Conservation (phyloP, 2,888 invertebrate genomes). For the Pyrrhosoma nymphula region DNA sequence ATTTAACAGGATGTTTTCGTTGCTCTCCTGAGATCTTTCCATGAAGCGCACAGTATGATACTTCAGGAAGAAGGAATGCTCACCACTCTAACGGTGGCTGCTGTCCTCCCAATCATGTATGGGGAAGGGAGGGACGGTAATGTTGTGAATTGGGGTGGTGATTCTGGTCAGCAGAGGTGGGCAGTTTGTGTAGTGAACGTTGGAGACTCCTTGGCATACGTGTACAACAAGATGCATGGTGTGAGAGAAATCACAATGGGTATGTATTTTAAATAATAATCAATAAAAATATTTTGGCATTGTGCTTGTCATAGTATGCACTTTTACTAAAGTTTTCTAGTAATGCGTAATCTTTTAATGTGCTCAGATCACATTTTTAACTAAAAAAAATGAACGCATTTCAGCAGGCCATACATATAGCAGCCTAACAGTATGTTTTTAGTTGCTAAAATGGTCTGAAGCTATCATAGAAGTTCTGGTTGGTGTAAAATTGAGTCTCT, state of each 20-base stretch:
- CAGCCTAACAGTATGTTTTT: too few species aligned
- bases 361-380: too few species aligned
- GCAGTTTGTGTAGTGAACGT: slow-evolving; percentile 93
- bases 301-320: neutral
- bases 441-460: too few species aligned
- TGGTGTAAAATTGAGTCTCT: too few species aligned
- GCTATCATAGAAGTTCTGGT: too few species aligned
- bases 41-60: slow-evolving; percentile 91
- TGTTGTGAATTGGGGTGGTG: slow-evolving; percentile 79
- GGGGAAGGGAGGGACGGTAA: slow-evolving; percentile 78
- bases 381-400: too few species aligned
- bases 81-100: slow-evolving; percentile 90
- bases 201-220: slow-evolving; percentile 93
- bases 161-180: slow-evolving; percentile 78
- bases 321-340: too few species aligned
- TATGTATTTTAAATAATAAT: slow-evolving; percentile 72
- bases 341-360: too few species aligned
- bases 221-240: slow-evolving; percentile 88
- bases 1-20: slow-evolving; percentile 85
- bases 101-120: slow-evolving; percentile 83
- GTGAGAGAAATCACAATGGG: slow-evolving; percentile 90
- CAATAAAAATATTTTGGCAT: neutral
- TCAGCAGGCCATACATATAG: too few species aligned
- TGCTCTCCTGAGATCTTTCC: slow-evolving; percentile 88
- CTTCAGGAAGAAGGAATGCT: slow-evolving; percentile 89